phyloP scores from a whole-genome alignment of 2,797 vertebrate species.

The Sitta carolinensis region DNA sequence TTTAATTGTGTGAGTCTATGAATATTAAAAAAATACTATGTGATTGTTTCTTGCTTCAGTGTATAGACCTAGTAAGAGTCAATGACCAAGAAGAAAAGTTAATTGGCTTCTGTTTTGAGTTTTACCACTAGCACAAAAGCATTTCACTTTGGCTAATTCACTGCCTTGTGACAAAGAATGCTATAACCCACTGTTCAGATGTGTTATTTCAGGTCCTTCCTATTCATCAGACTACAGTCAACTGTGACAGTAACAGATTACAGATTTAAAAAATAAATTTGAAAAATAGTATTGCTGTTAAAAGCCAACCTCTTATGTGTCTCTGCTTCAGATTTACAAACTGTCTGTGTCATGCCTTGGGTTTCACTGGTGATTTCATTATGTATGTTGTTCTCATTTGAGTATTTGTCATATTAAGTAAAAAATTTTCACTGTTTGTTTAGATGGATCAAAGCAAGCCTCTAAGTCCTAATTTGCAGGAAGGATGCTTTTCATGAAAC shows the following conservation, averaged over 20 bases:
- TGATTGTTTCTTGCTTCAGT: background rate
- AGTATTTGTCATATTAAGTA: constrained; percentile 6
- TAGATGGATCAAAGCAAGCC: background rate
- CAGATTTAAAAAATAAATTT: background rate
- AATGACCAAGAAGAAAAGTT: background rate
- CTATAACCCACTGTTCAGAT: background rate
- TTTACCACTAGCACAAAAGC: background rate
- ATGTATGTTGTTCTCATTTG: background rate
- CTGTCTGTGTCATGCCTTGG: background rate
- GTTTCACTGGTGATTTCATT: constrained; percentile 24
- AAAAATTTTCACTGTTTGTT: background rate
- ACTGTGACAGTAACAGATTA: background rate
- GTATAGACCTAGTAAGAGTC: background rate
- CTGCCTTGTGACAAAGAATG: background rate
- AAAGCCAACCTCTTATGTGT: background rate
- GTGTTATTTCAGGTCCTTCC: background rate
- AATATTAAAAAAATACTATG: background rate
- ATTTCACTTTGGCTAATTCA: background rate
- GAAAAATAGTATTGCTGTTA: background rate
- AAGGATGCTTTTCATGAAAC: constrained; percentile 11
- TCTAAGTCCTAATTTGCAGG: background rate
- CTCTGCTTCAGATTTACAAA: background rate
- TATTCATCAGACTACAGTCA: background rate
- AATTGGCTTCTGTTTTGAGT: background rate
- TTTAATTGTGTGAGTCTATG: background rate